A percentile compares a stretch with the other conserved stretches of the same genome.
Conservation (phyloP, 1,140 invertebrate genomes). For the Saccostrea cuccullata region DNA sequence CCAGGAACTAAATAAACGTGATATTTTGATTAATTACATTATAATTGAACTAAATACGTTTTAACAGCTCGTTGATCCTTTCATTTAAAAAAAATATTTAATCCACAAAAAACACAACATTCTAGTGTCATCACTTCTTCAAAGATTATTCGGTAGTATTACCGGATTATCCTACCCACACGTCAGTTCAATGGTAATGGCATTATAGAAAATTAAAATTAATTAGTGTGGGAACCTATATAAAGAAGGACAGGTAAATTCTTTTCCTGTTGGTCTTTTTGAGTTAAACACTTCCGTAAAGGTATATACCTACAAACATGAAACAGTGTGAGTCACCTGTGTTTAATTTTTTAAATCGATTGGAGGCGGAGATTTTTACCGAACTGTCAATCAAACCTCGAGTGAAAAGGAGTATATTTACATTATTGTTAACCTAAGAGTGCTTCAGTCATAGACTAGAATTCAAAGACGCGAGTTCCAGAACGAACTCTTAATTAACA, state of each 20-base stretch:
- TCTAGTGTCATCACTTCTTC: background rate
- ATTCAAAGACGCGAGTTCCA: constrained; percentile 25
- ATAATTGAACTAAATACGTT: background rate
- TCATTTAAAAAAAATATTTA: background rate
- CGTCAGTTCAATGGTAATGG: background rate
- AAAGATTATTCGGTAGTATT: background rate
- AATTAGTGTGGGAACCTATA: background rate
- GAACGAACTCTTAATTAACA: constrained; percentile 19
- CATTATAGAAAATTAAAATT: background rate
- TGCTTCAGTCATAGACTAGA: constrained; percentile 1
- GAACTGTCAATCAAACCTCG: background rate
- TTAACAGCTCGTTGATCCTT: background rate
- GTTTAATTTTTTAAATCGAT: constrained; percentile 6
- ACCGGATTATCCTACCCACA: background rate
- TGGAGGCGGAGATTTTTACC: background rate
- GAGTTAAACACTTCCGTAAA: constrained; percentile 3
- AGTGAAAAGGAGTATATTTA: background rate
- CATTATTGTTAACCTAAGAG: background rate
- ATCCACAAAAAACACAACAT: background rate
- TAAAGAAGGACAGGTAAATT: background rate
- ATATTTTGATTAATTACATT: background rate
- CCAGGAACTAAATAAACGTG: constrained; percentile 16
- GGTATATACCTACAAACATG: background rate
- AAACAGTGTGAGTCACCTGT: background rate
- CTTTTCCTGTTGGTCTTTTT: background rate